A percentile compares a stretch with the other conserved stretches of the same genome.
Conservation (phyloP, 1,140 invertebrate genomes). For the Neodiprion virginianus region DNA sequence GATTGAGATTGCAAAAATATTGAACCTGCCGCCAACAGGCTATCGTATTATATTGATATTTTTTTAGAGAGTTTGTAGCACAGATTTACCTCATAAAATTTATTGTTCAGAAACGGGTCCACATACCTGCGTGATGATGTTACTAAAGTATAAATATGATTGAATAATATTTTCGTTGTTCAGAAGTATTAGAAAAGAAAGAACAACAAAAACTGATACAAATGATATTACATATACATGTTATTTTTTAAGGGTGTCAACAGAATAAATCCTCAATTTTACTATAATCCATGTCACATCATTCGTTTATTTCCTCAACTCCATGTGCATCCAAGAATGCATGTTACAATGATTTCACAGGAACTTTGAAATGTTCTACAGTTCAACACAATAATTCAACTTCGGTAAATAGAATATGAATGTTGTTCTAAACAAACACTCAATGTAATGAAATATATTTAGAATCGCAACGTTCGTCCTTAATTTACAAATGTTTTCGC, state of each 20-base stretch:
- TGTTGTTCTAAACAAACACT: too few species aligned
- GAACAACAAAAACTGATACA: too few species aligned
- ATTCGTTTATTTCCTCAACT: too few species aligned
- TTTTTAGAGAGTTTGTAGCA: not conserved
- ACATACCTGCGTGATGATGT: constrained; percentile 3
- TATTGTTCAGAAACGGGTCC: constrained; percentile 9
- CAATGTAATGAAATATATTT: too few species aligned
- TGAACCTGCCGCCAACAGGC: too few species aligned
- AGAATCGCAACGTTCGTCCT: too few species aligned
- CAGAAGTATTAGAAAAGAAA: not conserved
- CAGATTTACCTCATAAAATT: constrained; percentile 16
- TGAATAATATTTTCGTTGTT: constrained; percentile 14
- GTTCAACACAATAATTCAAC: not conserved
- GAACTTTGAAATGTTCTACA: too few species aligned
- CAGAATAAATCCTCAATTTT: constrained; percentile 44
- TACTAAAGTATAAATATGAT: constrained; percentile 13
- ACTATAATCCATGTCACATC: constrained; percentile 17
- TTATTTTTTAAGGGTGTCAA: constrained; percentile 32
- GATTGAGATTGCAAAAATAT: too few species aligned
- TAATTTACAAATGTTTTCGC: too few species aligned
- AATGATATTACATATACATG: constrained; percentile 10
- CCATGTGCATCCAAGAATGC: too few species aligned
- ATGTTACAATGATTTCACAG: too few species aligned
- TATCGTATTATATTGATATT: constrained; percentile 3
- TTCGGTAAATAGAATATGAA: too few species aligned